Percentiles rank a stretch among this genome's conserved stretches.
Evolutionary conservation across 2,888 invertebrate species (phyloP).

Genomic region (Thereva unica): DNA sequence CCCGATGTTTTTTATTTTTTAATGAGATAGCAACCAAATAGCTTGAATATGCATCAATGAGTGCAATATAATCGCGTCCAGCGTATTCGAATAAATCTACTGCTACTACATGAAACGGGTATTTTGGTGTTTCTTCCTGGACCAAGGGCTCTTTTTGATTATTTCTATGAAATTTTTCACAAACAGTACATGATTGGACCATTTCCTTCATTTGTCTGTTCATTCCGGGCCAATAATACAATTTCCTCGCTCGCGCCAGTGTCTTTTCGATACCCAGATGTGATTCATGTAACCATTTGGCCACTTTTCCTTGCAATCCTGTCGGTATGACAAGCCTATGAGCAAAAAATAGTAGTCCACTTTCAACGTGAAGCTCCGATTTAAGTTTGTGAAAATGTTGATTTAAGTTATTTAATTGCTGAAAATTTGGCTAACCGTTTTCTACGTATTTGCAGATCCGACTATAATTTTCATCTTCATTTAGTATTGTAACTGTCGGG

Average conservation of each 20-base stretch:
- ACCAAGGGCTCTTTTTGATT: conserved; percentile 16
- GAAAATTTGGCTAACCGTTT: no score
- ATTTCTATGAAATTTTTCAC: conserved; percentile 24
- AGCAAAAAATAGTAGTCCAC: conserved; percentile 40
- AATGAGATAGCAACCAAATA: no score
- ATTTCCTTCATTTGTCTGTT: conserved; percentile 46
- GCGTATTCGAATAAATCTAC: background rate
- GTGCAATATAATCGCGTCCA: no score
- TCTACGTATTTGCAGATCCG: no score
- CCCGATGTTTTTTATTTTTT: no score
- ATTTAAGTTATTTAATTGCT: no score
- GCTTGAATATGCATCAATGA: no score
- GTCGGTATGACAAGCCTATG: conserved; percentile 41
- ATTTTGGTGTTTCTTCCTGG: background rate
- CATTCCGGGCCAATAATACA: conserved; percentile 50
- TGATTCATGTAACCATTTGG: conserved; percentile 48
- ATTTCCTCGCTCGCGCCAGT: conserved; percentile 45
- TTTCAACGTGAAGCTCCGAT: conserved; percentile 47
- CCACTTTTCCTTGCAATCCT: no score
- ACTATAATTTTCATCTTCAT: no score
- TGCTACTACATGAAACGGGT: background rate
- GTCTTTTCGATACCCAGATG: conserved; percentile 50
- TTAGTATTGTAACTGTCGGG: no score
- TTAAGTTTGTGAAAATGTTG: no score
- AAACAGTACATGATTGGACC: conserved; percentile 38